Percentiles rank a stretch among this genome's conserved stretches.
Evolutionary conservation across 2,113 vertebrate genomes (phyloP).

Genomic region (Haliaeetus leucogaster): DNA sequence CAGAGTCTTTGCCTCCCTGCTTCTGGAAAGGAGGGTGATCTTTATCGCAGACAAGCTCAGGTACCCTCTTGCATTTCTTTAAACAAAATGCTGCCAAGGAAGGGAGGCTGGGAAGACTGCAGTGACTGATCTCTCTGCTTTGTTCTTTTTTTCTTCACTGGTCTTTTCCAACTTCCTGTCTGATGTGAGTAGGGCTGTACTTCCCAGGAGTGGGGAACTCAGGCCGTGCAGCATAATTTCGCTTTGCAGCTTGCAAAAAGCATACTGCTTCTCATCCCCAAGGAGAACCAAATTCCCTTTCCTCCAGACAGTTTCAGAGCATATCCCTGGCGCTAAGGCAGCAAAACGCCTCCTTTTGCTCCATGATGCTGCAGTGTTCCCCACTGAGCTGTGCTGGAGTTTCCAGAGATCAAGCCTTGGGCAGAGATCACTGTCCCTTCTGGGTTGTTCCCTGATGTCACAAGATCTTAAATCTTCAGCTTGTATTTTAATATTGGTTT

Average conservation of each 20-base stretch:
- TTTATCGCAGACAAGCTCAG: conserved; percentile 95
- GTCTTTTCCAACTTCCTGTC: rapidly evolving
- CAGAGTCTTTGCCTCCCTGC: conserved; percentile 85
- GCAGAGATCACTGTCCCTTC: neutral
- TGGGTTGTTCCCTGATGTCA: neutral
- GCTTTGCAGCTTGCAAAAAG: neutral
- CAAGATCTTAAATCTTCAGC: neutral
- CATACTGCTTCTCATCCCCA: neutral
- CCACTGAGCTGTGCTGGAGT: neutral
- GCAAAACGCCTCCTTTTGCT: neutral
- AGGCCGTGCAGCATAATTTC: neutral
- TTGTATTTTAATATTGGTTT: neutral
- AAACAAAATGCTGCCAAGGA: neutral
- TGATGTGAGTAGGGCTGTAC: neutral
- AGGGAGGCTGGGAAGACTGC: neutral
- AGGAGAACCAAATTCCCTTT: neutral
- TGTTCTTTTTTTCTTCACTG: neutral
- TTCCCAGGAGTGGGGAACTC: neutral
- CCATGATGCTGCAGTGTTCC: neutral
- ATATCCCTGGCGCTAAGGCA: neutral
- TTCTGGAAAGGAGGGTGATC: conserved; percentile 93
- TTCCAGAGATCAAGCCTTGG: neutral
- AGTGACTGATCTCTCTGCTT: neutral
- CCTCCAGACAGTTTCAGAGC: neutral
- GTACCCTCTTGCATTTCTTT: conserved; percentile 61